A percentile compares a stretch with the other conserved stretches of the same genome.
These are phyloP conservation scores for Lacerta agilis DNA, from an alignment of 2,797 vertebrate genomes.

Conservation along the genomic window DNA sequence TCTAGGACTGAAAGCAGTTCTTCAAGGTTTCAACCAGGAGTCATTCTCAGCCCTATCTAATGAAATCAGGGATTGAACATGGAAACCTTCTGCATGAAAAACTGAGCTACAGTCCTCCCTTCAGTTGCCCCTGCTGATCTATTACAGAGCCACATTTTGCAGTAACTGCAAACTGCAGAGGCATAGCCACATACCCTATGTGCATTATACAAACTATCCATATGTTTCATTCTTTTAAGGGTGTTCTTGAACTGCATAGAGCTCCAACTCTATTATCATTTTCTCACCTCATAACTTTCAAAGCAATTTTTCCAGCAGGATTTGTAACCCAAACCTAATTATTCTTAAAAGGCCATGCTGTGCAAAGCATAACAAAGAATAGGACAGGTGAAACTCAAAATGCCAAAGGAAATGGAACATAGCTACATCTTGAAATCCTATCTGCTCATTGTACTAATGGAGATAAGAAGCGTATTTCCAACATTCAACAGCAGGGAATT, in stretches of 20 bases:
- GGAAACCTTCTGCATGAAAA: too few species aligned
- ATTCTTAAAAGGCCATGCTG: background rate
- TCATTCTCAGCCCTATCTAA: too few species aligned
- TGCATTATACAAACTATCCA: background rate
- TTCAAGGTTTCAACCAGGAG: too few species aligned
- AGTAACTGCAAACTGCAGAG: conserved; percentile 50
- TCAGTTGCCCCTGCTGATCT: background rate
- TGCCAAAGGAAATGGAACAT: background rate
- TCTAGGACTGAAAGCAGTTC: too few species aligned
- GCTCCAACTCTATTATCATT: background rate
- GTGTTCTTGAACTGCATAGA: background rate
- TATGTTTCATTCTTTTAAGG: background rate
- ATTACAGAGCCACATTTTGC: background rate
- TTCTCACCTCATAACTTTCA: background rate
- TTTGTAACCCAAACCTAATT: background rate
- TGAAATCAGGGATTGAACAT: too few species aligned
- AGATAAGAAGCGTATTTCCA: conserved; percentile 63
- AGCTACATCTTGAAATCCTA: conserved; percentile 71
- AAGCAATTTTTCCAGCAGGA: background rate
- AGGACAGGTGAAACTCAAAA: background rate
- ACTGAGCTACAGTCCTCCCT: too few species aligned
- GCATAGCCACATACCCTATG: background rate
- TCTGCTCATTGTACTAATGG: conserved; percentile 66
- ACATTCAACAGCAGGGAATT: conserved; percentile 63
- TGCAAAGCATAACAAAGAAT: background rate